A percentile compares a stretch with the other conserved stretches of the same genome.
These are phyloP conservation scores for Microtus montanus DNA, from an alignment of 2,113 vertebrate species.

Conservation along the genomic window DNA sequence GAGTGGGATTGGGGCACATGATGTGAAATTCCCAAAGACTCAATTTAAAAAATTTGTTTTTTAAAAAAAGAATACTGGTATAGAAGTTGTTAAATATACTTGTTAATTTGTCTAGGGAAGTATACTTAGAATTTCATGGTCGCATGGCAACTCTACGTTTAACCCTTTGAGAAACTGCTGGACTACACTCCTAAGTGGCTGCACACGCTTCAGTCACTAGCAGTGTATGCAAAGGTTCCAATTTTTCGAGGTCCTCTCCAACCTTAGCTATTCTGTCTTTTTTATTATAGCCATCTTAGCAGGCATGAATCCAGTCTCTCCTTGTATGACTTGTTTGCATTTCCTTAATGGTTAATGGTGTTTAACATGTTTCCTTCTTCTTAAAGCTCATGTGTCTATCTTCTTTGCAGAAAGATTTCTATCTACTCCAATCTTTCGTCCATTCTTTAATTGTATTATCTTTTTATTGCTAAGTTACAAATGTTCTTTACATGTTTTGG, in stretches of 20 bases:
- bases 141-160: neutral
- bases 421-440: neutral
- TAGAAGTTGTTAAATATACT: neutral
- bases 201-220: neutral
- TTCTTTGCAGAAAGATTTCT: conserved; percentile 34
- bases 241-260: neutral
- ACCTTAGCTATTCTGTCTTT: neutral
- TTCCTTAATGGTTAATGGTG: neutral
- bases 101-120: conserved; percentile 27
- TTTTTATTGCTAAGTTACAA: conserved; percentile 23
- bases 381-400: neutral
- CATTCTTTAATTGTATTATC: conserved; percentile 24
- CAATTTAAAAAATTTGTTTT: no score
- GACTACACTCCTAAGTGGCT: neutral
- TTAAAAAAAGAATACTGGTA: no score
- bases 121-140: neutral
- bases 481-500: conserved; percentile 28
- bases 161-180: conserved; percentile 3
- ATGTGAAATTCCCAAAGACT: no score
- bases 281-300: neutral
- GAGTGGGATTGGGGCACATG: no score
- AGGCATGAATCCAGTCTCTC: neutral
- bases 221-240: neutral
- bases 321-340: neutral
- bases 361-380: neutral